phyloP scores from a whole-genome alignment of 2,113 vertebrate species.

The Cinclus cinclus region DNA sequence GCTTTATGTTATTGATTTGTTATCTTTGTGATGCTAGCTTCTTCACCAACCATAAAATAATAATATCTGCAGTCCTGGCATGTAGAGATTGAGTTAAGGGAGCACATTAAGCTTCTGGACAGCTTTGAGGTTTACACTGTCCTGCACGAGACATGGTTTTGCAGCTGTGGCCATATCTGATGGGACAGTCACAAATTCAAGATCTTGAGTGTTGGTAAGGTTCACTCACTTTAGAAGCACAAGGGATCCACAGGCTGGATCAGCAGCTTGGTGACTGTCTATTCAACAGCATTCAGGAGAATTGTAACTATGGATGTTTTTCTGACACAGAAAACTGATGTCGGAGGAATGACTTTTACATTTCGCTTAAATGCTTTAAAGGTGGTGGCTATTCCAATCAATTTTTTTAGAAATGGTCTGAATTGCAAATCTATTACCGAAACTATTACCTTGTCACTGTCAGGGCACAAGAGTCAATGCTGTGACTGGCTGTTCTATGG shows the following conservation, averaged over 20 bases:
- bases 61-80: background rate
- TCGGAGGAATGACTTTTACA: background rate
- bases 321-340: background rate
- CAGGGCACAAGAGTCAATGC: background rate
- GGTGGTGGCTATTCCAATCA: background rate
- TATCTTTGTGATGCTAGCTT: background rate
- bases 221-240: background rate
- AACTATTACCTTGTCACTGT: background rate
- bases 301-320: background rate
- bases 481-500: background rate
- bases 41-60: background rate
- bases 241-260: background rate
- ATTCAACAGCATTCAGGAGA: background rate
- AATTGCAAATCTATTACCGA: background rate
- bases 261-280: background rate
- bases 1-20: background rate
- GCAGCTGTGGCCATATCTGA: background rate
- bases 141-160: background rate
- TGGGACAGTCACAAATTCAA: background rate
- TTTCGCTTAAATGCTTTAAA: background rate
- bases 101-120: background rate
- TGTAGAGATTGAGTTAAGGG: background rate
- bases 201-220: background rate
- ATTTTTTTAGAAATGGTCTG: background rate
- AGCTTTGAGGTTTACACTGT: background rate